Evolutionary conservation across 1,140 invertebrate genomes (phyloP).

Genomic region (Drosophila arawakana): DNA sequence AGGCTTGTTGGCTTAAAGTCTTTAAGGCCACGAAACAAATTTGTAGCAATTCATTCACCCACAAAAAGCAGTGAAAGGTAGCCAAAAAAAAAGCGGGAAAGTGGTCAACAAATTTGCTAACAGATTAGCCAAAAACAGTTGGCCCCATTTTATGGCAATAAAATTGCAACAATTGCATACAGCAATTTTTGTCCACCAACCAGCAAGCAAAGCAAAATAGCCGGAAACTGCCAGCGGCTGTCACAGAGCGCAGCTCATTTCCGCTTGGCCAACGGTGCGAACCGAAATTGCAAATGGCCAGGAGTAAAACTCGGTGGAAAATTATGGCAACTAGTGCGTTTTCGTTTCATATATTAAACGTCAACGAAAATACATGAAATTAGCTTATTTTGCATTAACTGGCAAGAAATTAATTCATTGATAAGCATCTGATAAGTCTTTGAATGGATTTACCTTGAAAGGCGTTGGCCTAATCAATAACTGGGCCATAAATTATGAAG

Average conservation of each 20-base stretch:
- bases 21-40: neutral
- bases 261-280: conserved; percentile 60
- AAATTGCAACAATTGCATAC: conserved; percentile 75
- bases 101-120: conserved; percentile 66
- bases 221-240: conserved; percentile 61
- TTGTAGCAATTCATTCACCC: neutral
- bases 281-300: conserved; percentile 40
- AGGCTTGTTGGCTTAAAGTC: conserved; percentile 18
- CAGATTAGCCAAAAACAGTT: conserved; percentile 75
- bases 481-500: conserved; percentile 76
- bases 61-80: conserved; percentile 5
- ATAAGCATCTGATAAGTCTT: conserved; percentile 58
- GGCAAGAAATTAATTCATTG: conserved; percentile 6
- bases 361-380: conserved; percentile 5
- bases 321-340: conserved; percentile 52
- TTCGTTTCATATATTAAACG: neutral
- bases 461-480: conserved; percentile 67
- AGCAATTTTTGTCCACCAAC: conserved; percentile 25
- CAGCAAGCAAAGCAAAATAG: conserved; percentile 40
- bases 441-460: conserved; percentile 38
- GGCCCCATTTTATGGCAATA: conserved; percentile 67
- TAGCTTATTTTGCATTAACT: conserved; percentile 9
- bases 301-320: conserved; percentile 27
- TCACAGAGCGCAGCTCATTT: conserved; percentile 63
- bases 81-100: conserved; percentile 26